Base-by-base conservation (phyloP, 2,888 invertebrate species). In the Charanyca ferruginea region DNA sequence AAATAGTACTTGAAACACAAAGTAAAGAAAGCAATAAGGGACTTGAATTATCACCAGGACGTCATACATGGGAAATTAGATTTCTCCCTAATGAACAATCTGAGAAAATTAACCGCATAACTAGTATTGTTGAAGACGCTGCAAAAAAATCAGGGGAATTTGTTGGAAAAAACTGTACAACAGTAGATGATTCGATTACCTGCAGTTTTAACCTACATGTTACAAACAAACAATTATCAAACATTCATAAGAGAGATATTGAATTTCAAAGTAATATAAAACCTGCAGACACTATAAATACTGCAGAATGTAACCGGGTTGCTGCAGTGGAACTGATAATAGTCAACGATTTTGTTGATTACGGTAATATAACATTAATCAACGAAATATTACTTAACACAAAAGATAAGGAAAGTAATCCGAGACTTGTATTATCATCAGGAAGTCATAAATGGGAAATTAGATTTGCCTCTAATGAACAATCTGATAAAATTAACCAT, bases 381-480 rank as follows among this genome's bases (percentile, higher is more conserved):
- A 45, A 2, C 4, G 41, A 42, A 2, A n/a, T 64, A n/a, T 0
- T 32, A 8, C 16, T 64, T 28, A 9, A 28, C 28, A 38, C 44
- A 13, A 66, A 55, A 13, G 3, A 54, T 16, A 38, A 38, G 18
- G 55, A 44, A 2, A 11, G 9, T 16, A 28, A 28, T 28, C 1
- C 28, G 9, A 7, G 28, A 28, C 6, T 28, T 1, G 28, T 6
- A 28, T 41, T 47, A 20, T 1, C 9, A 48, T 47, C 69, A 22
- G 58, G 69, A 3, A 25, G 32, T n/a, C 45, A 66, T 23, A 69
- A 32, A 58, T 48, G 66, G 70, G 48, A 68, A 32, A 8, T 66
- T 0, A 69, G 20, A 22, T 25, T 66, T 35, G 0, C 1, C 1
- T 1, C 13, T 2, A 68, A 9, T 11, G 0, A 2, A 1, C 16